Evolutionary conservation across 2,113 vertebrate species (phyloP), one percentile per base, ranked within the genome.

Genomic region (Phainopepla nitens): DNA sequence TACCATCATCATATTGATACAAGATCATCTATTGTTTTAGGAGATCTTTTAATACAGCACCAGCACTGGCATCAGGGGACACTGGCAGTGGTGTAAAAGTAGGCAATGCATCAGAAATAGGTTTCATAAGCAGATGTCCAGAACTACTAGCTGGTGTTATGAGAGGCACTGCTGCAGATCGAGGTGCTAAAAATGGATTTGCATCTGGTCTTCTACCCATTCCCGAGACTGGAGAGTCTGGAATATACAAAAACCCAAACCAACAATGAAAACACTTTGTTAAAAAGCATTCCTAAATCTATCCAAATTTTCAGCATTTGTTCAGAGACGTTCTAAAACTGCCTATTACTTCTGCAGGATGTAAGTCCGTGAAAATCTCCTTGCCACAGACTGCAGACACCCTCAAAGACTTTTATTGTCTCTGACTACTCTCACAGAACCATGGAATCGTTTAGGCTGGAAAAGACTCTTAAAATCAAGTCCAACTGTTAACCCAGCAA

Each of bases 71-170:
- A 93, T 99, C 99, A 3, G 98, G 98, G 1, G 98, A 98, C 87
- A 99, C 99, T 7, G 99, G 99, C 95, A 99, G 97, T 23, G 99
- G 99, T 8, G 99, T 99, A 95, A 99, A 99, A 5, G 99, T 99
- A 64, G 99, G 99, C 87, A 99, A 93, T 3, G 98, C 97, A 16
- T 99, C 98, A 3, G 99, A 99, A 96, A 99, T 99, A 87, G 99
- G 99, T 96, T 99, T 99, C 99, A 99, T 98, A 70, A 99, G 98
- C 64, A 99, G 98, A 97, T 99, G 99, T 23, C 98, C 98, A 10
- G 98, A 95, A 69, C 95, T 93, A 20, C 93, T 96, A 3, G 97
- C 78, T 53, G 98, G 95, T 54, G 97, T 97, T 68, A 98, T 92
- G 25, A 99, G 98, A 68, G 99, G 99, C 50, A 99, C 99, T 6